Evolutionary conservation across 1,140 invertebrate genomes (phyloP).

Genomic region (Zaprionus vittiger): DNA sequence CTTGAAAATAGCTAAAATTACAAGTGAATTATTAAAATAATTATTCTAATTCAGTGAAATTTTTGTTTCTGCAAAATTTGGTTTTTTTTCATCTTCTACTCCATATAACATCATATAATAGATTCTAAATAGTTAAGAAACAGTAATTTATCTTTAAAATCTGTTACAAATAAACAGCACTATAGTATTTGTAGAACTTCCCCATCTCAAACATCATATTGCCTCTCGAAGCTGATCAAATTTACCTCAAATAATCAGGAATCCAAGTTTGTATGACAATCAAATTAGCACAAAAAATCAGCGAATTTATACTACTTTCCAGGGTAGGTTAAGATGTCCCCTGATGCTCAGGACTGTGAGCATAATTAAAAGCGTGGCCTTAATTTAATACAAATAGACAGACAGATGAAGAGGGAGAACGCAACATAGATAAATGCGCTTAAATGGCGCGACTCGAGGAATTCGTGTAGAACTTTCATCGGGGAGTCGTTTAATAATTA

Average conservation of each 20-base stretch:
- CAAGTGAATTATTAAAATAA: too few species aligned
- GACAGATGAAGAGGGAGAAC: not conserved
- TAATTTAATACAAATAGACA: conserved; percentile 31
- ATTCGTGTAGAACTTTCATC: conserved; percentile 35
- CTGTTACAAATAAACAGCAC: too few species aligned
- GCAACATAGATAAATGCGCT: not conserved
- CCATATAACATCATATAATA: too few species aligned
- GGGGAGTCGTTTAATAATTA: conserved; percentile 56
- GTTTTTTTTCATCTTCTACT: too few species aligned
- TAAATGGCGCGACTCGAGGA: not conserved
- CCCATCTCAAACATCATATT: not conserved
- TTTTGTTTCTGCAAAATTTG: too few species aligned
- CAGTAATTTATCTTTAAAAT: too few species aligned
- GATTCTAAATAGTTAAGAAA: too few species aligned
- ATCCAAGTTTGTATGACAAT: not conserved
- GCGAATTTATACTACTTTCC: not conserved
- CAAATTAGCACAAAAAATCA: not conserved
- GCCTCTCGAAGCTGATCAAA: not conserved
- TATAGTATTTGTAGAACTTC: too few species aligned
- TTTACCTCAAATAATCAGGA: not conserved
- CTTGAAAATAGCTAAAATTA: too few species aligned
- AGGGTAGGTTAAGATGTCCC: not conserved
- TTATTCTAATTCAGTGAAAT: too few species aligned
- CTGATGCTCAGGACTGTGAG: not conserved
- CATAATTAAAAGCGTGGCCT: conserved; percentile 44